Conservation (phyloP, 2,113 vertebrate species). For the Odobenus rosmarus region DNA sequence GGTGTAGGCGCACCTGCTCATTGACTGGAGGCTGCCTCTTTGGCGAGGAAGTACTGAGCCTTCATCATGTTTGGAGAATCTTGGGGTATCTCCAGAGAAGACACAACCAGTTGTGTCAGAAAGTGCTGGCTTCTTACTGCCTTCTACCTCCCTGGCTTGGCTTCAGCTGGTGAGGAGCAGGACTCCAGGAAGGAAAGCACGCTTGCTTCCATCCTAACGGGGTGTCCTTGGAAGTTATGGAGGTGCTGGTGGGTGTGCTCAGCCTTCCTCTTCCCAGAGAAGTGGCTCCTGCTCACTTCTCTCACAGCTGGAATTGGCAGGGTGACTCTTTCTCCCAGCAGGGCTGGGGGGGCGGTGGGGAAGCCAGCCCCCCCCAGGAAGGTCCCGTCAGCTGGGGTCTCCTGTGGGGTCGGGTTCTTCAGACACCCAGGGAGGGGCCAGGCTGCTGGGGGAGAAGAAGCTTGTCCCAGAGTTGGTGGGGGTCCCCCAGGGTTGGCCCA, state of each 20-base stretch:
- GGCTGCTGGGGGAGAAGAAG: not conserved
- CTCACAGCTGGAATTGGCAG: not conserved
- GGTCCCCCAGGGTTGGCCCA: not conserved
- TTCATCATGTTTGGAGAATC: not conserved
- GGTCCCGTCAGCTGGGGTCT: not conserved
- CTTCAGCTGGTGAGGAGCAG: too few species aligned
- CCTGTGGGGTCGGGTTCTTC: not conserved
- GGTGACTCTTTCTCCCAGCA: not conserved
- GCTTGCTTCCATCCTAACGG: fast-evolving
- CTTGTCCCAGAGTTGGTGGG: fast-evolving
- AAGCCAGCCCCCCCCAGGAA: not conserved
- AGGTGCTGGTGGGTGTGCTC: not conserved
- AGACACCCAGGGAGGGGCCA: not conserved
- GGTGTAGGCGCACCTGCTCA: not conserved
- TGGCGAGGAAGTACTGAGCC: not conserved
- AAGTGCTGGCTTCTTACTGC: not conserved
- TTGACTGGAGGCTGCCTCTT: not conserved
- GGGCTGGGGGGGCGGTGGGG: too few species aligned
- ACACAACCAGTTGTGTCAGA: not conserved
- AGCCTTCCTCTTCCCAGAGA: not conserved
- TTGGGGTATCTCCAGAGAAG: not conserved
- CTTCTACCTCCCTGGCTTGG: not conserved
- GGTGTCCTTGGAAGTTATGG: fast-evolving
- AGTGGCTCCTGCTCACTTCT: not conserved
- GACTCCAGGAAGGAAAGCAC: not conserved